Evolutionary conservation across 2,113 vertebrate species (phyloP), one percentile per base, ranked within the genome.

Genomic region (Narcine bancroftii): DNA sequence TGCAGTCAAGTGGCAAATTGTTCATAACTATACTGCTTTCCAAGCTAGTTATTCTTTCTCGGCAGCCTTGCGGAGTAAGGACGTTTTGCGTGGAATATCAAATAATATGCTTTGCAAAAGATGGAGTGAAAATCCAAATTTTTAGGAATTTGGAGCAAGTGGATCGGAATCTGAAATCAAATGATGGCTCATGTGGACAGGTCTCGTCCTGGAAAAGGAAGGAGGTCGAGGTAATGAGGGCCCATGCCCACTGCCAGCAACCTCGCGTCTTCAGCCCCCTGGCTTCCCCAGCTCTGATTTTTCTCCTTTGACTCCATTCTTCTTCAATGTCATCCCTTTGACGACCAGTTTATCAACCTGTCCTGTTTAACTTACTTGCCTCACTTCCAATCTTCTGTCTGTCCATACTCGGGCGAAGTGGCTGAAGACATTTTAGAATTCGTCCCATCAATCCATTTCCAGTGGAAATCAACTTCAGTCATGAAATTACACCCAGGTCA

Each of bases 1-100:
- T 36, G 81, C 81, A 87, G 3, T 60, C 81, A 63, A 36, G 53
- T 60, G 50, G 81, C 15, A 87, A 87, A 87, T 87, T 87, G 81
- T 87, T 87, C 81, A 87, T 36, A 87, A 19, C 53, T 53, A 87
- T 7, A 9, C 33, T 87, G 53, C 81, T 60, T 53, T 60, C 53
- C n/a, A 19, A n/a, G 33, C 81, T 87, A 63, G 81, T 60, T 87
- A 87, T 87, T 87, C 56, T 85, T 77, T 77, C 45, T 33, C 53
- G 60, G 81, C 81, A 63, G 53, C 33, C n/a, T 87, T 60, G n/a
- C 3, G 17, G 56, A 60, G 81, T 19, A 87, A 60, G 53, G 81
- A 60, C n/a, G 81, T 6, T 87, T 87, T 53, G 81, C 81, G 2
- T n/a, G 36, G 81, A 87, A 60, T 60, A n/a, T 33, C 13, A 60